phyloP scores from a whole-genome alignment of 2,797 vertebrate genomes.

The Cercopithecus neglectus region DNA sequence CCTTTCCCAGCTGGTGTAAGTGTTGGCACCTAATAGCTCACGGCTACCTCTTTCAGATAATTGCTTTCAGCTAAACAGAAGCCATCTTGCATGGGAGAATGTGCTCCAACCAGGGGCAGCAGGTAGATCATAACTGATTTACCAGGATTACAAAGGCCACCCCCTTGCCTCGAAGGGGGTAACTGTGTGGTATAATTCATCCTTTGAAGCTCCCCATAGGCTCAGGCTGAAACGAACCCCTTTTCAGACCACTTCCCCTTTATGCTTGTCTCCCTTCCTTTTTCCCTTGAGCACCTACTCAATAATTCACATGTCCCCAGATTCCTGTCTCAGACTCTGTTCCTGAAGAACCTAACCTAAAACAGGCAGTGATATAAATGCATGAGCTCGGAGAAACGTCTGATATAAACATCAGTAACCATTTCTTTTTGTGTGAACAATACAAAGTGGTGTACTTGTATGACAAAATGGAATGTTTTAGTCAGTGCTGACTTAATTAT shows the following conservation, averaged over 20 bases:
- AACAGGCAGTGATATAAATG: not conserved
- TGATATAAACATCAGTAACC: not conserved
- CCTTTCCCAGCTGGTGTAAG: not conserved
- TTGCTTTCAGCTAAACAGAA: not conserved
- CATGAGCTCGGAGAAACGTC: not conserved
- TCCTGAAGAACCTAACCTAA: not conserved
- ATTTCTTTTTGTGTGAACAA: not conserved
- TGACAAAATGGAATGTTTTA: not conserved
- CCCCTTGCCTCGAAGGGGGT: not conserved
- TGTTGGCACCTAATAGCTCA: not conserved
- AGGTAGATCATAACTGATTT: not conserved
- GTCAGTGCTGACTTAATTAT: not conserved
- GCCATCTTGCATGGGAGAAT: not conserved
- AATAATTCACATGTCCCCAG: not conserved
- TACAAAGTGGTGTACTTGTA: not conserved
- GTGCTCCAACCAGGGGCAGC: too few relatives aligned
- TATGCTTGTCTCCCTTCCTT: not conserved
- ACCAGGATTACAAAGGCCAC: not conserved
- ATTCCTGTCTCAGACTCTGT: not conserved
- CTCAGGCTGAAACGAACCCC: not conserved
- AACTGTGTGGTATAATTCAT: not conserved
- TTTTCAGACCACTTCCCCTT: too few relatives aligned
- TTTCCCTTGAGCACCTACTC: not conserved
- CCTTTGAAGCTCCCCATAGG: not conserved
- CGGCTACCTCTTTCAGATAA: not conserved